Evolutionary conservation across 2,113 vertebrate species (phyloP).

Genomic region (Synchiropus splendidus): DNA sequence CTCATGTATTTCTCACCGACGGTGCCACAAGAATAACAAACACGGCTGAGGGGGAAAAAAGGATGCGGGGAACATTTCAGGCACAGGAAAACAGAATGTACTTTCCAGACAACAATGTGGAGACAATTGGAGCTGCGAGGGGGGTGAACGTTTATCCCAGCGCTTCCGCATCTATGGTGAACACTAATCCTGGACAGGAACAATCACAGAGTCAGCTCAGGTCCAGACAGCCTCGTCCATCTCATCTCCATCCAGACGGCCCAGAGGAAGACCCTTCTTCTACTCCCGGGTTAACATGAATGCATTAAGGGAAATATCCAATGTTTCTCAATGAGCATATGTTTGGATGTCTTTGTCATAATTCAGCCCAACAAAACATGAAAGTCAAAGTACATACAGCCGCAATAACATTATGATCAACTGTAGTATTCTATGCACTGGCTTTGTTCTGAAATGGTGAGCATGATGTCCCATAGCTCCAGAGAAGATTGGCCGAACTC

Average conservation of each 20-base stretch:
- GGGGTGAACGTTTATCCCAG: constrained; percentile 36
- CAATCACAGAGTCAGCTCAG: constrained; percentile 64
- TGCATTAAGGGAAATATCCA: background rate
- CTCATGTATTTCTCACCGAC: constrained; percentile 59
- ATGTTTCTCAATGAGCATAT: background rate
- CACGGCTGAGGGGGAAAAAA: constrained; percentile 40
- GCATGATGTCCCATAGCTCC: no score
- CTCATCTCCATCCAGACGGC: constrained; percentile 26
- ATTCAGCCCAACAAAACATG: no score
- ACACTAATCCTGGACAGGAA: constrained; percentile 61
- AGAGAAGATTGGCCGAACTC: no score
- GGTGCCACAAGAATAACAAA: constrained; percentile 67
- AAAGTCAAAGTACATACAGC: no score
- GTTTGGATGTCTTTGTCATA: background rate
- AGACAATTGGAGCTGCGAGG: constrained; percentile 37
- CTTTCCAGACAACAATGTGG: constrained; percentile 34
- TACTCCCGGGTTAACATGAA: constrained; percentile 2
- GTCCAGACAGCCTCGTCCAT: constrained; percentile 36
- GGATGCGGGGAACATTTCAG: constrained; percentile 20
- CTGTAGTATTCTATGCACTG: no score
- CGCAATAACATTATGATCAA: no score
- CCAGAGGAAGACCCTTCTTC: constrained; percentile 15
- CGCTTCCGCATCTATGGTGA: constrained; percentile 43
- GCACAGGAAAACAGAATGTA: constrained; percentile 35
- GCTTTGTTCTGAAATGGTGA: no score